A percentile compares a stretch with the other conserved stretches of the same genome.
phyloP scores from a whole-genome alignment of 1,140 invertebrate genomes.

The Aphis gossypii region DNA sequence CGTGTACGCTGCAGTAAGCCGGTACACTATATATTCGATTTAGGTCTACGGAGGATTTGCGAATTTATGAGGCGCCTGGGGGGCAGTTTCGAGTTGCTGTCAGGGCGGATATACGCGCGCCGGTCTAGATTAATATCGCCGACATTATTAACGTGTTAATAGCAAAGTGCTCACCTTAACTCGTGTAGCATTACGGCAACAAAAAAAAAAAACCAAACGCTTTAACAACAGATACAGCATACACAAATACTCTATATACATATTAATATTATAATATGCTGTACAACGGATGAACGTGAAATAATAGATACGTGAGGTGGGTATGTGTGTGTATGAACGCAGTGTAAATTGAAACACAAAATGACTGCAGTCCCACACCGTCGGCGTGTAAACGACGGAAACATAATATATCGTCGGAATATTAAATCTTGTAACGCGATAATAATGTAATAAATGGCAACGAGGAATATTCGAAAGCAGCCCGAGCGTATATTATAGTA shows the following conservation, averaged over 20 bases:
- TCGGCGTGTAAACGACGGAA: neutral
- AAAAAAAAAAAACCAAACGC: neutral
- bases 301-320: neutral
- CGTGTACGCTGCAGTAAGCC: neutral
- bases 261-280: neutral
- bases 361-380: neutral
- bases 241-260: neutral
- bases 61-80: slow-evolving; percentile 1
- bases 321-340: neutral
- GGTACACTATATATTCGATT: neutral
- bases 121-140: neutral
- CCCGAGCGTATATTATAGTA: neutral
- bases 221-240: neutral
- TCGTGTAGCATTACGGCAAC: neutral
- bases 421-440: neutral
- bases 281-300: neutral
- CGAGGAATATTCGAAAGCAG: neutral
- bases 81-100: neutral
- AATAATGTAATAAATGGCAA: neutral
- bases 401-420: neutral
- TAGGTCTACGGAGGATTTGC: slow-evolving; percentile 5
- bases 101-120: neutral
- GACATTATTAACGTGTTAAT: neutral
- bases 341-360: neutral
- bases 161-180: neutral